phyloP scores from a whole-genome alignment of 2,113 vertebrate genomes.

The Colaptes auratus region DNA sequence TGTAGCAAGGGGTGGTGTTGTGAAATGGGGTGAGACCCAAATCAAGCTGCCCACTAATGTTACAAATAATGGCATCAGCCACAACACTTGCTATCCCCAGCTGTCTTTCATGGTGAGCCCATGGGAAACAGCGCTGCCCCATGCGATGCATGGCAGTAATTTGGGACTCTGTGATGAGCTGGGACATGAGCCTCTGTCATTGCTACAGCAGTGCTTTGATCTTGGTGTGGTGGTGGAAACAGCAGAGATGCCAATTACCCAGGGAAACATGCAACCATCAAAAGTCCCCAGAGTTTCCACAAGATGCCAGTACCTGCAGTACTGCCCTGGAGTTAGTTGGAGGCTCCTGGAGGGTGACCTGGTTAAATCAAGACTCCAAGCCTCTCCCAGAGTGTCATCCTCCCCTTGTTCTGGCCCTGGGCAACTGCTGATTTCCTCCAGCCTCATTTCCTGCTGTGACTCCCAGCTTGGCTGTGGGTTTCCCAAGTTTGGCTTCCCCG shows the following conservation, averaged over 20 bases:
- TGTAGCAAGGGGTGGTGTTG: no score
- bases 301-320: background rate
- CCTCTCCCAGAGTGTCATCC: background rate
- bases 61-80: fast-evolving
- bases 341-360: background rate
- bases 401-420: background rate
- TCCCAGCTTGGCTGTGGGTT: background rate
- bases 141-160: fast-evolving
- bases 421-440: background rate
- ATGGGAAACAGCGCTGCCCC: background rate
- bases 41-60: fast-evolving
- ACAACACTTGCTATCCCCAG: fast-evolving
- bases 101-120: background rate
- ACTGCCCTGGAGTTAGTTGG: background rate
- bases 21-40: background rate
- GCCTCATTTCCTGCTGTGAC: background rate
- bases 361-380: background rate
- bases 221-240: background rate
- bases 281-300: background rate
- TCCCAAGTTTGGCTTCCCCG: background rate
- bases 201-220: background rate
- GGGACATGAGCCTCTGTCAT: background rate
- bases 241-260: background rate
- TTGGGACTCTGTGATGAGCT: background rate
- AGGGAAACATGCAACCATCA: background rate